phyloP scores from a whole-genome alignment of 2,888 invertebrate genomes.

The Alitta virens region DNA sequence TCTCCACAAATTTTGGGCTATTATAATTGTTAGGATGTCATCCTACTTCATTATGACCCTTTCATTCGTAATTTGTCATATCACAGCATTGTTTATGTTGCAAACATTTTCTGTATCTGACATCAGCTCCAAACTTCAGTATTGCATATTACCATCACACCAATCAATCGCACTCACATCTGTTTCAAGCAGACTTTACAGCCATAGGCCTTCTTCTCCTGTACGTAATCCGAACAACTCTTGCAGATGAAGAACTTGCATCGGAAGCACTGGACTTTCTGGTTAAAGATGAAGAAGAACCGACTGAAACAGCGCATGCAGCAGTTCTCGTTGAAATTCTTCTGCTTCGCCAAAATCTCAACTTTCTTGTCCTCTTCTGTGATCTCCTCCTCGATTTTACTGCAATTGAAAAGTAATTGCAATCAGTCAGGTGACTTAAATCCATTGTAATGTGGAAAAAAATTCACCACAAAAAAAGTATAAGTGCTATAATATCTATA shows the following conservation, averaged over 20 bases:
- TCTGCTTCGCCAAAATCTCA: slow-evolving; percentile 36
- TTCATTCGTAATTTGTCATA: too few relatives aligned
- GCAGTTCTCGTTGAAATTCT: slow-evolving; percentile 46
- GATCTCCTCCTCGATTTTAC: slow-evolving; percentile 43
- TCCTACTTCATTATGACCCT: too few relatives aligned
- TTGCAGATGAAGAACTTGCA: slow-evolving; percentile 54
- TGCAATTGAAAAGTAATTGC: slow-evolving; percentile 29
- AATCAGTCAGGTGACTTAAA: background rate
- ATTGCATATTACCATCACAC: too few relatives aligned
- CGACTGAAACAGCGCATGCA: slow-evolving; percentile 45
- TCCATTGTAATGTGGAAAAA: too few relatives aligned
- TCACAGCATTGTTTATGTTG: too few relatives aligned
- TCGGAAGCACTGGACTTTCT: slow-evolving; percentile 43
- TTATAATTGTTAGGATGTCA: too few relatives aligned
- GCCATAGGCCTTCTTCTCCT: slow-evolving; percentile 40
- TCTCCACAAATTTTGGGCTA: too few relatives aligned
- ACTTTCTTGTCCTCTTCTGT: slow-evolving; percentile 42
- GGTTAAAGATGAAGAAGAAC: slow-evolving; percentile 46
- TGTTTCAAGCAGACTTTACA: slow-evolving; percentile 52
- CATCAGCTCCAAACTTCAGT: too few relatives aligned
- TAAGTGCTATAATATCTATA: too few relatives aligned
- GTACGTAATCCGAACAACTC: slow-evolving; percentile 44
- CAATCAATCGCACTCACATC: slow-evolving; percentile 37
- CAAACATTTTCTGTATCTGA: too few relatives aligned
- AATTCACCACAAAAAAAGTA: too few relatives aligned